A percentile compares a stretch with the other conserved stretches of the same genome.
These are phyloP conservation scores for Drosophila navojoa DNA, from an alignment of 1,140 invertebrate species.

Conservation along the genomic window DNA sequence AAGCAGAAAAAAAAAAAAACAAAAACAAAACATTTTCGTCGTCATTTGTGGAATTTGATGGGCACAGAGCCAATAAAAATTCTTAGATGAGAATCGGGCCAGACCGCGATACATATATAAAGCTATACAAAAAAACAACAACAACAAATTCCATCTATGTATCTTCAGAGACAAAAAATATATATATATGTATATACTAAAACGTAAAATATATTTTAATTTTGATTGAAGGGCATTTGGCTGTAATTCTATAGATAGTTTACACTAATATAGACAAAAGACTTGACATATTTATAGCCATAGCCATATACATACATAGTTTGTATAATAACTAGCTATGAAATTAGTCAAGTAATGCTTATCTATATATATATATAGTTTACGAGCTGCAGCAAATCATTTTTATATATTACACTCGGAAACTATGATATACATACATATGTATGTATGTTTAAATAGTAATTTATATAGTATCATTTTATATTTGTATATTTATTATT, in stretches of 20 bases:
- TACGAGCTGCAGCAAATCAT: neutral
- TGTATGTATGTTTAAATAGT: neutral
- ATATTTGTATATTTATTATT: neutral
- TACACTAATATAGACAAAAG: no score
- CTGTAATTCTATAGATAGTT: no score
- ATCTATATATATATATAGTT: slow-evolving; percentile 2
- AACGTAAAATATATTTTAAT: no score
- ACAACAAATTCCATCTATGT: no score
- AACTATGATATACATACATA: neutral
- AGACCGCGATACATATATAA: slow-evolving; percentile 5
- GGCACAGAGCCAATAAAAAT: slow-evolving; percentile 60
- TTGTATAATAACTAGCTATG: no score
- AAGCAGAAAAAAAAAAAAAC: slow-evolving; percentile 7
- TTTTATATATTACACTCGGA: neutral
- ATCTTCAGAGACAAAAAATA: no score
- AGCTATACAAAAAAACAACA: neutral
- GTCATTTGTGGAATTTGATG: slow-evolving; percentile 31
- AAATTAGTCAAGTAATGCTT: neutral
- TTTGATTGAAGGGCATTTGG: no score
- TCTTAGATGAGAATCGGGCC: slow-evolving; percentile 46
- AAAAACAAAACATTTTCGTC: slow-evolving; percentile 25
- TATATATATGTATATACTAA: no score
- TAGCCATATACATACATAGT: no score
- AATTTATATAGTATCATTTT: no score
- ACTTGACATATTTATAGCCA: no score